Base-by-base conservation (phyloP, 2,797 vertebrate species). In the Emys orbicularis region DNA sequence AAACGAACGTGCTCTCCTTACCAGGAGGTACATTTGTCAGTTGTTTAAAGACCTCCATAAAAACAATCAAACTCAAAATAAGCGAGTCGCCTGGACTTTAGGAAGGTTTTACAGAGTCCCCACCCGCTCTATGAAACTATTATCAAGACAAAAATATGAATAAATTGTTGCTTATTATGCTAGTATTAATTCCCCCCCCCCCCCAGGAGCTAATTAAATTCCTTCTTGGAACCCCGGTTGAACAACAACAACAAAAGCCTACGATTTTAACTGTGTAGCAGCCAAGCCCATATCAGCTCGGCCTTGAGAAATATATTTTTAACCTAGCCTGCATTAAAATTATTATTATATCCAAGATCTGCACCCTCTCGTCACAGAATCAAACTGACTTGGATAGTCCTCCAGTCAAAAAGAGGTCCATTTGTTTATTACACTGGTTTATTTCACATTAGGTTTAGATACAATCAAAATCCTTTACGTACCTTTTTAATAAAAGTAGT, bases 121-220 rank as follows among this genome's bases (percentile, higher is more conserved):
- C 25, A 91, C 77, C 37, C 44, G 65, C 56, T 92, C 8, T 9
- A 87, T 90, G 84, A 94, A 95, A 92, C 89, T 81, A 47, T 95
- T 95, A 93, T 81, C 90, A 92, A 87, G 83, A 90, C 59, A 47
- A 91, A 90, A 95, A 94, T 93, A 88, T 59, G 94, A 96, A 98
- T 94, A 98, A 98, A 98, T 96, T 79, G 97, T 97, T 98, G 98
- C 98, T 98, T 98, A 98, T 98, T 98, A 97, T 98, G 97, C 95
- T 97, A 93, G 94, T 95, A 90, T 97, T 98, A 98, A 98, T 98
- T 97, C 96, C 34, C 97, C 98, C 98, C 96, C 34, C 97, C 98
- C 98, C 97, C 93, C 90, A 92, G 97, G 98, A 98, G 97, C 98
- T 99, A 98, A 99, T 99, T 98, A 98, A 98, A 98, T 97, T 98